Evolutionary conservation across 2,888 invertebrate species (phyloP), one percentile per base, ranked within the genome.

Genomic region (Halictus ligatus): DNA sequence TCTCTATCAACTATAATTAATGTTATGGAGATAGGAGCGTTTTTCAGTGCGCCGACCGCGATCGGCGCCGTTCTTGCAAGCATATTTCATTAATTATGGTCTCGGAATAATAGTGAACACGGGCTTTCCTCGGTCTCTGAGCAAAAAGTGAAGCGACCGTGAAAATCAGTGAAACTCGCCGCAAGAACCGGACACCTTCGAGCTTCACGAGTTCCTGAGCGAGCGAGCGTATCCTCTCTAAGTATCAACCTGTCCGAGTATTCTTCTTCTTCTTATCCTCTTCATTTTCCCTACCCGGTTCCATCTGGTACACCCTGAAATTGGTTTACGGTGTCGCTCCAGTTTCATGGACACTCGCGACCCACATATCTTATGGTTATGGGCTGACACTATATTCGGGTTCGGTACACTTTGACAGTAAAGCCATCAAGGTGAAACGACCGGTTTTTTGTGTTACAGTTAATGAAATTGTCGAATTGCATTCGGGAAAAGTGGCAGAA

Each of bases 131-230:
- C 60, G 35, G 35, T 58, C 25, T 75, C 25, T 25, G 54, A 75
- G 43, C 25, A 50, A 83, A 43, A 83, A 78, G 60, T 18, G 73
- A n/a, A 4, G 80, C 40, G 75, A 71, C 46, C 25, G n/a, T 43
- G 58, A 60, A 48, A 48, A 80, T 83, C 69, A 80, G 69, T 60
- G 29, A 60, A 80, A 80, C 75, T 80, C 40, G 18, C 43, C 15
- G 64, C 43, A n/a, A 21, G 15, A 60, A 48, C 21, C n/a, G 64
- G 43, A 81, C 12, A 67, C 18, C 21, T 21, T 21, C 67, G 35
- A 35, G 67, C 35, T 67, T 67, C 35, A 67, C 67, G 35, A 35
- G 67, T 67, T 67, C 35, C 35, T 18, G 67, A 67, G 67, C 67
- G 67, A 67, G 35, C 10, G 67, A 67, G 67, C 67, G 67, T 67